Percentiles rank a stretch among this genome's conserved stretches.
Conservation (phyloP, 2,797 vertebrate species). For the Paedocypris micromegethes region DNA sequence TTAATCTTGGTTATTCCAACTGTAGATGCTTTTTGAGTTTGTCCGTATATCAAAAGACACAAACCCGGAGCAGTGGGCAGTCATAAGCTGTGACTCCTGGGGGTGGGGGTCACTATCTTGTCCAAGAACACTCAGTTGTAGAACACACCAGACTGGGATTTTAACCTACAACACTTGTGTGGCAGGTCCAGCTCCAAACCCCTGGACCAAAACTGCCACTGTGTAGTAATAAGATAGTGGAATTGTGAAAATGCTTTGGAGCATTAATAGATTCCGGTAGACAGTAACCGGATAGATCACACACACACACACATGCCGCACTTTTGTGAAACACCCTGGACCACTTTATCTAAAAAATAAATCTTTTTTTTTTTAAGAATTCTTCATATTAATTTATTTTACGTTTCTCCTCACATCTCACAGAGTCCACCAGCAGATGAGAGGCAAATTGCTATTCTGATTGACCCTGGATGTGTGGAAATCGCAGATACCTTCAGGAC, state of each 20-base stretch:
- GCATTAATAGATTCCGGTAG: conserved; percentile 33
- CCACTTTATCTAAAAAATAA: conserved; percentile 20
- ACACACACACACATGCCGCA: not conserved
- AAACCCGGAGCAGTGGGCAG: too few relatives aligned
- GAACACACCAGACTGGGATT: too few relatives aligned
- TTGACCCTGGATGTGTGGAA: conserved; percentile 49
- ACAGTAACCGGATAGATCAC: conserved; percentile 28
- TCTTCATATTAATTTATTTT: too few relatives aligned
- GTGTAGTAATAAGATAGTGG: conserved; percentile 41
- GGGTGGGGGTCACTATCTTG: too few relatives aligned
- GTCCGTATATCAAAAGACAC: too few relatives aligned
- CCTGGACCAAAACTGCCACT: not conserved
- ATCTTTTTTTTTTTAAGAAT: too few relatives aligned
- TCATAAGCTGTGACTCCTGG: too few relatives aligned
- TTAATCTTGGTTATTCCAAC: too few relatives aligned
- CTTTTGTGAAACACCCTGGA: conserved; percentile 34
- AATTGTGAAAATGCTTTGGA: conserved; percentile 19
- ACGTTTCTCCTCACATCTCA: conserved; percentile 30
- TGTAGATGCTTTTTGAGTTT: too few relatives aligned
- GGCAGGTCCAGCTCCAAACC: too few relatives aligned
- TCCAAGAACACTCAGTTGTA: too few relatives aligned
- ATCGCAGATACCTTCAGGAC: conserved; percentile 49
- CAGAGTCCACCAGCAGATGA: conserved; percentile 40
- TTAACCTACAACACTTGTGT: too few relatives aligned
- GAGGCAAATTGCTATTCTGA: conserved; percentile 46